Evolutionary conservation across 2,797 vertebrate genomes (phyloP), one percentile per base, ranked within the genome.

Genomic region (Lophius americanus): DNA sequence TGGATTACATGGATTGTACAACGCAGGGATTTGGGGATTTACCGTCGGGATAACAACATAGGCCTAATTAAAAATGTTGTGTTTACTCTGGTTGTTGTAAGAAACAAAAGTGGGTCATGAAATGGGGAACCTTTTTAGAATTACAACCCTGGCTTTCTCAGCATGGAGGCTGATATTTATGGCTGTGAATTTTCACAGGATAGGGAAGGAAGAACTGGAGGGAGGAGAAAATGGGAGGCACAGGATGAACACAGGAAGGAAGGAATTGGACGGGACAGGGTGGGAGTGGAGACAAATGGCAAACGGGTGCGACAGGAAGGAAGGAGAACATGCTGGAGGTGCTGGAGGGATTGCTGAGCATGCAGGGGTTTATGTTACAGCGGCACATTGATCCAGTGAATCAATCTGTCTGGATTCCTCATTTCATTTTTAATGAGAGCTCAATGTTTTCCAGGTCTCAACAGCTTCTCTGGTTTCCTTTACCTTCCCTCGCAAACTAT

Each of bases 241-340:
- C 83, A 81, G 84, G 77, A 86, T 69, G 81, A 81, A n/a, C 73
- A 68, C 76, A 84, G 81, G 84, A 83, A 80, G 83, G 81, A 81
- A 75, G 55, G 71, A 84, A 69, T 8, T 52, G 60, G 48, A 52
- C 60, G 56, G 78, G 73, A 78, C 50, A 60, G 72, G 68, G 76
- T 73, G 73, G 82, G 68, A 56, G 6, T 33, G 50, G n/a, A 66
- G 44, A 52, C 33, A 52, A 52, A 52, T 76, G 80, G 78, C 60
- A 76, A 58, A 79, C 58, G 81, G 74, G 78, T 37, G 75, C 63
- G 38, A 68, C 54, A 75, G 79, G 75, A 84, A 73, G 78, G 76
- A 84, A 51, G 52, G 56, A 59, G 42, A 51, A 14, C 51, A 50
- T 53, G 35, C 11, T 35, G 11, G 38, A n/a, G 7, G 7, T 0